These are phyloP conservation scores for Agrotis clavis DNA, from an alignment of 2,888 invertebrate genomes.

Conservation along the genomic window DNA sequence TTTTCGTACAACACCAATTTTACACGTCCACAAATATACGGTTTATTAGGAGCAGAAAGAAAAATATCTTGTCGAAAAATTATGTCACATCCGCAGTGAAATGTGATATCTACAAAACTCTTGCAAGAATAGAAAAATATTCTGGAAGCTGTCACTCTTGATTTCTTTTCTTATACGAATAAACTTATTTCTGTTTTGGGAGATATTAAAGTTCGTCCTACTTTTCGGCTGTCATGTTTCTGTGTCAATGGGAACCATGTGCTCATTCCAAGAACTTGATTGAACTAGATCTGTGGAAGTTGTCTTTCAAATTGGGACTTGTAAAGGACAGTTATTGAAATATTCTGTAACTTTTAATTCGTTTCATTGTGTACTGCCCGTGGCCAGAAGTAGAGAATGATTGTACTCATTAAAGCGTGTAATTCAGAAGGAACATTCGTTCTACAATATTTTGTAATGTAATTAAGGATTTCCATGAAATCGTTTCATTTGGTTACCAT, in stretches of 20 bases:
- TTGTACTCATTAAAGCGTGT: constrained; percentile 26
- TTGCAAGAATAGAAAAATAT: constrained; percentile 1
- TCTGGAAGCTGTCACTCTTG: constrained; percentile 25
- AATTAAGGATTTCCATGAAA: constrained; percentile 35
- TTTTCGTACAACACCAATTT: not conserved
- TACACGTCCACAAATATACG: too few relatives aligned
- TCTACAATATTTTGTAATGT: constrained; percentile 35
- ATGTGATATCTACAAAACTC: not conserved
- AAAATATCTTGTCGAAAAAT: not conserved
- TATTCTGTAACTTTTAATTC: constrained; percentile 7
- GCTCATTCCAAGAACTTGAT: constrained; percentile 35
- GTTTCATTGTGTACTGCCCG: constrained; percentile 5
- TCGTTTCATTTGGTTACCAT: constrained; percentile 44
- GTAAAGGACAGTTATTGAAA: not conserved
- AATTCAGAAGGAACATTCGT: constrained; percentile 29
- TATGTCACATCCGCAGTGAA: not conserved
- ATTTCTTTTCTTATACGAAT: constrained; percentile 22
- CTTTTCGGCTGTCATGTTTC: constrained; percentile 19
- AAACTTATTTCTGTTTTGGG: constrained; percentile 30
- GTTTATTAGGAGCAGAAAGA: not conserved
- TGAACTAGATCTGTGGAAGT: constrained; percentile 28
- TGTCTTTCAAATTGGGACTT: constrained; percentile 2
- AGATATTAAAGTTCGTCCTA: constrained; percentile 29
- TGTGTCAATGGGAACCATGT: constrained; percentile 19
- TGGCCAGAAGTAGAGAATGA: constrained; percentile 15